Conservation (phyloP, 2,113 vertebrate genomes). For the Penelope pileata region DNA sequence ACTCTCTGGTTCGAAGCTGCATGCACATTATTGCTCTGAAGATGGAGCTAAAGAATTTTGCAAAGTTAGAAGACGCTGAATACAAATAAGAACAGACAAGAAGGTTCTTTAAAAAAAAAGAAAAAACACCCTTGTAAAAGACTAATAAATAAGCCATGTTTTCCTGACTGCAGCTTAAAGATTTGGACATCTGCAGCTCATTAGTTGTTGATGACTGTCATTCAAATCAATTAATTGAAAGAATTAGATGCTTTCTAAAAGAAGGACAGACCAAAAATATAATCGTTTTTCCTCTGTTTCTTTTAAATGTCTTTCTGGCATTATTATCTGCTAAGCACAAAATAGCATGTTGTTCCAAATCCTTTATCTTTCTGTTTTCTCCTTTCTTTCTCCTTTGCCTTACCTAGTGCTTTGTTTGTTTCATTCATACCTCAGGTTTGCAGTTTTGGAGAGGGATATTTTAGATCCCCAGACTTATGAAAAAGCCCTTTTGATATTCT, state of each 20-base stretch:
- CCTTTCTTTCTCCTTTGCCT: background rate
- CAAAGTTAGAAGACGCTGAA: slow-evolving; percentile 17
- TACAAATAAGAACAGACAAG: background rate
- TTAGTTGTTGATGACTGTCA: slow-evolving; percentile 52
- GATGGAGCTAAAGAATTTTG: slow-evolving; percentile 79
- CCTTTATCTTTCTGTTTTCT: background rate
- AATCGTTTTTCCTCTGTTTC: background rate
- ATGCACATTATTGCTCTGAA: slow-evolving; percentile 60
- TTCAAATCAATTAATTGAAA: slow-evolving; percentile 65
- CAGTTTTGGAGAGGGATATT: background rate
- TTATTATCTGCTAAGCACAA: background rate
- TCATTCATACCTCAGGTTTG: background rate
- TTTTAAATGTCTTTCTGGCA: slow-evolving; percentile 14
- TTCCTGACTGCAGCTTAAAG: slow-evolving; percentile 23
- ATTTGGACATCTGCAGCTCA: slow-evolving; percentile 64
- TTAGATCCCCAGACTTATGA: background rate
- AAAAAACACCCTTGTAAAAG: background rate
- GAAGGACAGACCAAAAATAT: slow-evolving; percentile 28
- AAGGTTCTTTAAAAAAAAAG: background rate
- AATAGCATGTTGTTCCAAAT: background rate
- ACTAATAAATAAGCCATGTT: slow-evolving; percentile 47
- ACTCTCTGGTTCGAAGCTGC: slow-evolving; percentile 31
- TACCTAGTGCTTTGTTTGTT: background rate
- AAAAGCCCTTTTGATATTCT: background rate
- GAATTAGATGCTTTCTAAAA: slow-evolving; percentile 48